A percentile compares a stretch with the other conserved stretches of the same genome.
Evolutionary conservation across 2,113 vertebrate genomes (phyloP).

Genomic region (Cyrtonyx montezumae): DNA sequence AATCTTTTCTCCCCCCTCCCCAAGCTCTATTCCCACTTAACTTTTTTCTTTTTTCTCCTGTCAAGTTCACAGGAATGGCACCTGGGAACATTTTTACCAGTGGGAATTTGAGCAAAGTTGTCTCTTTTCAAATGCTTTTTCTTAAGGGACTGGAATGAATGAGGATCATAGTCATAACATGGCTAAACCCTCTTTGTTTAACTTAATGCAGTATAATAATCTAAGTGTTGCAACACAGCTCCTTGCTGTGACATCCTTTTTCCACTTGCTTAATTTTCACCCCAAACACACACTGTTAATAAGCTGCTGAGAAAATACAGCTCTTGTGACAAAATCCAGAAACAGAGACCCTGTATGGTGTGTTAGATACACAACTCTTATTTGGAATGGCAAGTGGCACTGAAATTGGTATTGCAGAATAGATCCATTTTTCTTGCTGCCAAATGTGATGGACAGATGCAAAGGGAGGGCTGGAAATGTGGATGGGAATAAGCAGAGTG

Average conservation of each 20-base stretch:
- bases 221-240: slow-evolving; percentile 69
- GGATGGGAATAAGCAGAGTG: slow-evolving; percentile 26
- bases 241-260: slow-evolving; percentile 70
- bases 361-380: slow-evolving; percentile 59
- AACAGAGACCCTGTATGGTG: slow-evolving; percentile 42
- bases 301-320: slow-evolving; percentile 68
- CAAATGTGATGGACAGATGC: slow-evolving; percentile 53
- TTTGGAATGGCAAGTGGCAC: slow-evolving; percentile 70
- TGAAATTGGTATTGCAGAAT: slow-evolving; percentile 56
- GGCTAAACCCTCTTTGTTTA: slow-evolving; percentile 65
- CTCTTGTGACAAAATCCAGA: slow-evolving; percentile 72
- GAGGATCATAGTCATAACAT: slow-evolving; percentile 51
- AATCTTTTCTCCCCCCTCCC: background rate
- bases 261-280: slow-evolving; percentile 71
- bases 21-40: background rate
- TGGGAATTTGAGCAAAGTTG: slow-evolving; percentile 57
- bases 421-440: slow-evolving; percentile 59
- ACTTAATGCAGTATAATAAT: slow-evolving; percentile 71
- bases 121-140: slow-evolving; percentile 52
- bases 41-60: background rate
- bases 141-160: slow-evolving; percentile 45
- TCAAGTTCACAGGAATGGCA: slow-evolving; percentile 56
- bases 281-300: slow-evolving; percentile 68
- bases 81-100: slow-evolving; percentile 52
- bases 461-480: slow-evolving; percentile 11